Evolutionary conservation across 2,113 vertebrate species (phyloP).

Genomic region (Cynoglossus semilaevis): DNA sequence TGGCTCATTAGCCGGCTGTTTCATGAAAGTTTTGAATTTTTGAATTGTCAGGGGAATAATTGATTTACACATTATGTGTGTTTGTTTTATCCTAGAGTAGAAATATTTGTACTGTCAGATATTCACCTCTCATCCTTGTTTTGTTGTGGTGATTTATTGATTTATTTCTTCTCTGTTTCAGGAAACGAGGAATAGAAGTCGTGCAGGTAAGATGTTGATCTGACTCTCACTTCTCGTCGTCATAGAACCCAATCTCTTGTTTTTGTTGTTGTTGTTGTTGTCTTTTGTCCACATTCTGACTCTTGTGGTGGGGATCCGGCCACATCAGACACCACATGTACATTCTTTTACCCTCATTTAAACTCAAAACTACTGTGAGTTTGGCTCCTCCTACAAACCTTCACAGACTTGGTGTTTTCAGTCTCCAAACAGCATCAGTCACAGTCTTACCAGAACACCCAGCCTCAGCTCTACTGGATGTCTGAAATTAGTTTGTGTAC

Average conservation of each 20-base stretch:
- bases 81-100: background rate
- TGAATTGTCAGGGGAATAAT: too few relatives aligned
- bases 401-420: conserved; percentile 24
- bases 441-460: conserved; percentile 1
- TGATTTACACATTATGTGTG: too few relatives aligned
- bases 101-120: background rate
- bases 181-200: conserved; percentile 96
- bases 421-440: conserved; percentile 15
- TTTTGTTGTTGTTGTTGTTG: background rate
- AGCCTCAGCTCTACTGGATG: background rate
- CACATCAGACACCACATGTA: background rate
- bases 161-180: conserved; percentile 69
- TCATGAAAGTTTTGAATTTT: background rate
- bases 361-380: background rate
- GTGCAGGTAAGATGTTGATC: conserved; percentile 85
- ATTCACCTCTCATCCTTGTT: background rate
- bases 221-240: background rate
- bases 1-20: background rate
- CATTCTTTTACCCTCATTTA: background rate
- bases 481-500: conserved; percentile 1
- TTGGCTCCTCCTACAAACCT: conserved; percentile 1
- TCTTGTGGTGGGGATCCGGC: background rate
- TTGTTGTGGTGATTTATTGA: conserved; percentile 12
- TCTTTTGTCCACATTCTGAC: background rate
- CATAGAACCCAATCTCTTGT: too few relatives aligned